Conservation (phyloP, 64 coral and sea anemone species). For the Platygyra sinensis region DNA sequence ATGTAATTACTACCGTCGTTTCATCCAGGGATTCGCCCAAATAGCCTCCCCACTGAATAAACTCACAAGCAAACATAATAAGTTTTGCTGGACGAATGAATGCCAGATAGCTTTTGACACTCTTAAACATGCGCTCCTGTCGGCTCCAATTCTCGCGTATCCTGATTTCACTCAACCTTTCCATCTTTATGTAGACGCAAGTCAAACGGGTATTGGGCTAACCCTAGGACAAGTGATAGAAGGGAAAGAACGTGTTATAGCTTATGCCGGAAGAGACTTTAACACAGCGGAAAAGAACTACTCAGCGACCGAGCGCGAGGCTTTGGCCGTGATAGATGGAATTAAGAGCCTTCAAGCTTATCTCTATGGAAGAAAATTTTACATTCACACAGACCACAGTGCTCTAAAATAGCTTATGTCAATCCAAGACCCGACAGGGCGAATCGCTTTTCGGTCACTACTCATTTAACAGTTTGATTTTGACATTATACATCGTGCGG, state of each 20-base stretch:
- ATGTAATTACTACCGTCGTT: slow-evolving; percentile 21
- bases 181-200: slow-evolving; percentile 17
- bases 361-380: slow-evolving; percentile 10
- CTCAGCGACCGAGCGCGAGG: slow-evolving; percentile 16
- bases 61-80: slow-evolving; percentile 45
- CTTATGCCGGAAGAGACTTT: slow-evolving; percentile 15
- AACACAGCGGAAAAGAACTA: slow-evolving; percentile 30
- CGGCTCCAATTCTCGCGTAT: slow-evolving; percentile 38
- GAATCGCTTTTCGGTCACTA: slow-evolving; percentile 4
- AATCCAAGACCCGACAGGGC: slow-evolving; percentile 17
- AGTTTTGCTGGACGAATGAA: slow-evolving; percentile 12
- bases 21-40: background rate
- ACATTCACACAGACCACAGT: slow-evolving; percentile 24
- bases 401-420: slow-evolving; percentile 26
- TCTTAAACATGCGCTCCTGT: slow-evolving; percentile 26
- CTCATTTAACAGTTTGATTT: slow-evolving; percentile 38
- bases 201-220: slow-evolving; percentile 4
- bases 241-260: slow-evolving; percentile 4
- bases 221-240: slow-evolving; percentile 14
- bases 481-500: slow-evolving; percentile 15
- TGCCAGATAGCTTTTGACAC: slow-evolving; percentile 44
- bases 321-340: slow-evolving; percentile 6
- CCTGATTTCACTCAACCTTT: slow-evolving; percentile 42
- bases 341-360: slow-evolving; percentile 33
- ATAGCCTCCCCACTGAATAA: slow-evolving; percentile 34